Percentiles rank a stretch among this genome's conserved stretches.
Conservation (phyloP, 2,113 vertebrate genomes). For the Mastomys coucha region DNA sequence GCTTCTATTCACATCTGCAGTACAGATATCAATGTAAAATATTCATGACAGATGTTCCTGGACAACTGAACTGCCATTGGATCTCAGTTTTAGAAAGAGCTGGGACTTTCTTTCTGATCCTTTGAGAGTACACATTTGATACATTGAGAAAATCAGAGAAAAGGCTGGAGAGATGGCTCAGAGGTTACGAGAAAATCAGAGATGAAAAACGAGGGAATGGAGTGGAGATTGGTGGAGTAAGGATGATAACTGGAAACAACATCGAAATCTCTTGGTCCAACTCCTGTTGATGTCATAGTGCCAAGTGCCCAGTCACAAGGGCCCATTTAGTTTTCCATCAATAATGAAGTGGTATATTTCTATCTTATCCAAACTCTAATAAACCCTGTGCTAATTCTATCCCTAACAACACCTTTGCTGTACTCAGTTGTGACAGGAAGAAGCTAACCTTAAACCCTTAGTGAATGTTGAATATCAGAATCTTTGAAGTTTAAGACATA, state of each 20-base stretch:
- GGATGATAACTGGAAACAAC: accelerated
- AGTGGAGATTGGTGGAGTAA: background rate
- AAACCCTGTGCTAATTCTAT: background rate
- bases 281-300: background rate
- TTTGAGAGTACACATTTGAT: background rate
- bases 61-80: background rate
- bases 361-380: background rate
- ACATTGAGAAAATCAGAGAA: background rate
- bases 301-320: no score
- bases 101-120: background rate
- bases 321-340: background rate
- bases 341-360: background rate
- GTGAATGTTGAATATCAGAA: background rate
- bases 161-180: no score
- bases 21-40: background rate
- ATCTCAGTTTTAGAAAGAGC: background rate
- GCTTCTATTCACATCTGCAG: background rate
- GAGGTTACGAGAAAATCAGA: background rate
- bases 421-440: background rate
- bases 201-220: background rate
- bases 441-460: background rate
- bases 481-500: background rate
- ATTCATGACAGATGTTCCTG: background rate
- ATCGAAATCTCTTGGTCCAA: background rate
- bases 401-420: accelerated